Evolutionary conservation across 2,888 invertebrate species (phyloP), one percentile per base, ranked within the genome.

Genomic region (Tetropium fuscum): DNA sequence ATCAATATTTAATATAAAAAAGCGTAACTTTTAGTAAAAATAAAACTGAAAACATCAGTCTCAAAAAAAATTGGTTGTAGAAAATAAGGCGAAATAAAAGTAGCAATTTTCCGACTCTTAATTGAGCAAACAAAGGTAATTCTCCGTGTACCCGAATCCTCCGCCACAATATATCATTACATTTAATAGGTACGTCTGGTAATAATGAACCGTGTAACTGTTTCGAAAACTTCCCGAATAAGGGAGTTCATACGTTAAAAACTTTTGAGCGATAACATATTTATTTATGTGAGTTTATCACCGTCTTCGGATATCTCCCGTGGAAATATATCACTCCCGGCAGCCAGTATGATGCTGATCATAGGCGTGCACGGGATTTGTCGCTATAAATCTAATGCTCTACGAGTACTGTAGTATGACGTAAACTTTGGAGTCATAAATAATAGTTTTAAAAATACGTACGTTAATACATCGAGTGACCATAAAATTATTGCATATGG

Each of bases 211-310:
- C 55, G 55, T 47, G 47, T 55, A 55, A 55, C 45, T 47, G 47
- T 55, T 55, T 36, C 45, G 38, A 47, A 55, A 55, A 55, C 47
- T 55, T 55, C 36, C 16, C 19, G 38, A 38, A 30, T 55, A 45
- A 47, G 55, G 47, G 47, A 38, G 55, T 55, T 38, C 47, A 38
- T 55, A 47, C 55, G 36, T 55, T 55, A 55, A 55, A 41, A 55
- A 55, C 45, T 47, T 55, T 47, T 36, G 45, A 55, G 45, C 55
- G 55, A 36, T 47, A 55, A 47, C 55, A 47, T 55, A 55, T 55
- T 55, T 55, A 54, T 54, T 55, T 55, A 54, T 54, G 53, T 30
- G 53, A 54, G 53, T 54, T 54, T 54, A 54, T 54, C 25, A 43
- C 53, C 41, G 49, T 57, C 49, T 30, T 16, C 53, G 10, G 53